Base-by-base conservation (phyloP, 2,888 invertebrate species). In the Sabellastarte sp. region DNA sequence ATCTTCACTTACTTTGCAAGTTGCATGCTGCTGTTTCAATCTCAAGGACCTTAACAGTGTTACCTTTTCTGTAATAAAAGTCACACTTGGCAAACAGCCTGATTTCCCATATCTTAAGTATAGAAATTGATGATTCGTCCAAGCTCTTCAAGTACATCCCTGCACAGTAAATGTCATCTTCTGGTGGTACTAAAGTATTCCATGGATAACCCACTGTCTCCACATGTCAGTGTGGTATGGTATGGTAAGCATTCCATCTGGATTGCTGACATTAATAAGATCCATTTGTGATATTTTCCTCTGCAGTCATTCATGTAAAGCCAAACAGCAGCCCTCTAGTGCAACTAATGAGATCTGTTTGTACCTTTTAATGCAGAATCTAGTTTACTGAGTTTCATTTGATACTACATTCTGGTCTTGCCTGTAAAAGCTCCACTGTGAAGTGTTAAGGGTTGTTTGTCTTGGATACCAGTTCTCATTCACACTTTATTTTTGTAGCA, bases 281-380 rank as follows among this genome's bases (percentile, higher is more conserved):
- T 63, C 50, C 4, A 73, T 64, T 52, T 65, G 64, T 29, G 70
- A 60, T 0, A 70, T 71, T 57, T 60, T 50, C 63, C 65, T 20
- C 70, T 55, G 5, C 65, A 71, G 26, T 70, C 65, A 52, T 73
- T 73, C 50, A 73, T 67, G 51, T 69, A 73, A 3, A 73, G 52
- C 73, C 73, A 73, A 1, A 71, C 73, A 41, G 73, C 69, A 20
- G 71, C 73, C 28, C 73, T 53, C 1, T 71, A 0, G 67, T 68
- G 24, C 69, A 70, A 1, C 70, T 71, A 4, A 65, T 61, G 0
- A 69, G 71, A 52, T 73, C 71, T 0, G 69, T 63, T 32, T 70
- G 67, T 70, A 30, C 70, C 70, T 56, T 71, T 70, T 0, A 70
- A 60, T 0, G 67, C 57, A 26, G 60, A 58, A 53, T 73, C 65